Percentiles rank a stretch among this genome's conserved stretches.
Evolutionary conservation across 2,888 invertebrate genomes (phyloP).

Genomic region (Noctua comes): DNA sequence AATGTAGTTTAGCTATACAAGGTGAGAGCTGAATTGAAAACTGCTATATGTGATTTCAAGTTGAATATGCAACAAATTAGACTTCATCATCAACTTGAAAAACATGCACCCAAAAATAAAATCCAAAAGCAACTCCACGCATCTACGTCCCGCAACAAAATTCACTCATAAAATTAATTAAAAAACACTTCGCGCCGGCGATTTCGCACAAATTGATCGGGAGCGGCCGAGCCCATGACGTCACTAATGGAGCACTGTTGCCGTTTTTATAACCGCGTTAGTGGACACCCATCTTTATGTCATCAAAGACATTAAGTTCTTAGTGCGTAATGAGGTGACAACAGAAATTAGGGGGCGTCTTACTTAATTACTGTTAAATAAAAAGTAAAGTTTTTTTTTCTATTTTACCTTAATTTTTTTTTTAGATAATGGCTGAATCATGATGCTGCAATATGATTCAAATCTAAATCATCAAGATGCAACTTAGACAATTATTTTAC

Average conservation of each 20-base stretch:
- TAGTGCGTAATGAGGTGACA: slow-evolving; percentile 60
- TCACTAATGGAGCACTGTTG: slow-evolving; percentile 87
- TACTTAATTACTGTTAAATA: slow-evolving; percentile 10
- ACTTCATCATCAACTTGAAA: neutral
- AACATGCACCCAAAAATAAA: neutral
- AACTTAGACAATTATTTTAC: neutral
- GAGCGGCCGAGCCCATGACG: slow-evolving; percentile 81
- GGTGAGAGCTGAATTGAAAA: neutral
- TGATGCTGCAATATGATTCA: neutral
- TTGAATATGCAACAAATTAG: no score
- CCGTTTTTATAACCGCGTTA: slow-evolving; percentile 77
- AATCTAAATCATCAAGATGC: neutral
- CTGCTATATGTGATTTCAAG: neutral
- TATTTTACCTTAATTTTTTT: neutral
- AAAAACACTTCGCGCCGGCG: slow-evolving; percentile 89
- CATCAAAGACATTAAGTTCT: slow-evolving; percentile 66
- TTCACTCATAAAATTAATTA: slow-evolving; percentile 90
- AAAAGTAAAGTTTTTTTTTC: neutral
- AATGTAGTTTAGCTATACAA: neutral
- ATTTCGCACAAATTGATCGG: slow-evolving; percentile 89
- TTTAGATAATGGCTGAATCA: neutral
- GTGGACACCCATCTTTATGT: slow-evolving; percentile 72
- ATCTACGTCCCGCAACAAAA: slow-evolving; percentile 73
- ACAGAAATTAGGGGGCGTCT: slow-evolving; percentile 39
- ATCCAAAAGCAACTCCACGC: slow-evolving; percentile 67